Base-by-base conservation (phyloP, 2,797 vertebrate species). In the Perdix hodgsoniae region DNA sequence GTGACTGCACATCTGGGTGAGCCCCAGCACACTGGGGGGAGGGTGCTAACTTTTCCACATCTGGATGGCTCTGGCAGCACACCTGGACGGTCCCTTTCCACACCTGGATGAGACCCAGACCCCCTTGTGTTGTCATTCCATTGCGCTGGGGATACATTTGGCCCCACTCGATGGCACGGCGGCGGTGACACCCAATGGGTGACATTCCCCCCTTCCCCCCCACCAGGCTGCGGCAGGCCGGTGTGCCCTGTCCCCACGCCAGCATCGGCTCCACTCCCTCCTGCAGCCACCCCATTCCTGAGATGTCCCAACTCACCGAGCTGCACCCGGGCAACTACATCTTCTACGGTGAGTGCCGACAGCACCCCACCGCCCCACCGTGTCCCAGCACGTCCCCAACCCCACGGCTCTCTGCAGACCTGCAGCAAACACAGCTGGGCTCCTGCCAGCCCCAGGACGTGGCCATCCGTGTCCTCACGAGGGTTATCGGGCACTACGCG, bases 221-320 rank as follows among this genome's bases (percentile, higher is more conserved):
- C 23, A 29, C 52, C 88, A 98, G 98, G 95, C 96, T 99, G 83
- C 98, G 97, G 67, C 93, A 84, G 88, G 95, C 42, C 1, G 98
- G 98, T 7, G 97, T 99, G 88, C 81, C 90, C 2, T 98, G 98
- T 82, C 85, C 93, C 26, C 98, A 98, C 64, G 98, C 98, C 92
- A 98, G 98, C 97, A 98, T 98, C 14, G 98, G 98, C 79, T 99
- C 98, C 95, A 99, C 98, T 0, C 98, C 98, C 1, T 98, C 98
- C 78, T 98, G 98, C 73, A 99, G 98, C 94, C 98, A 98, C 59
- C 98, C 98, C 3, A 97, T 99, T 56, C 86, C 97, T 23, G 98
- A 98, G 94, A 99, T 99, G 98, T 94, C 93, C 10, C 91, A 95
- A 59, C 98, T 99, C 76, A 98, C 97, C 23, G 98, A 99, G 96